Evolutionary conservation across 2,113 vertebrate genomes (phyloP), one percentile per base, ranked within the genome.

Genomic region (Puffinus mauretanicus): DNA sequence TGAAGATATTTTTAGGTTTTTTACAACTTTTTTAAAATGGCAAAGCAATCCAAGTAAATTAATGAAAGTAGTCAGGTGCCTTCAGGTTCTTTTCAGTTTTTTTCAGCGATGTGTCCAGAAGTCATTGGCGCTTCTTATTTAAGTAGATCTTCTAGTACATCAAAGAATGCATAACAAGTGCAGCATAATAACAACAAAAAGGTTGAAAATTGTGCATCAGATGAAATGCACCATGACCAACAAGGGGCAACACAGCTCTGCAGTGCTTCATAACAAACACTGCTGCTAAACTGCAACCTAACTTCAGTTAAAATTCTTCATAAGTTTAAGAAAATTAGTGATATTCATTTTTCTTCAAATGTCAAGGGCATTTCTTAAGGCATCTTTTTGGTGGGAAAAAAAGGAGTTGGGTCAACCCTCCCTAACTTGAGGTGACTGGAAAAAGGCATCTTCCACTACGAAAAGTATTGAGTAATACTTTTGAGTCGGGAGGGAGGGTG

Each of bases 1-100:
- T 88, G 82, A 95, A 88, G 91, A 75, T 96, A 96, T 93, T 94
- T 96, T 93, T 94, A 95, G 88, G 20, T 52, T 49, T 96, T 93
- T 93, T 86, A 79, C 88, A 88, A 89, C 62, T 90, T 93, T n/a
- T 77, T 89, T 82, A n/a, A 76, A 87, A 96, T 86, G 86, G 83
- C 87, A 91, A 89, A 95, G 86, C 66, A 93, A 77, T 90, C 77
- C 66, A 87, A 86, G 76, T 78, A 96, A 67, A 95, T 82, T 91
- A 88, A 95, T 86, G 24, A 78, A 94, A 94, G 66, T 15, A 91
- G 82, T 93, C 78, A 77, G 58, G 82, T 85, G 67, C 77, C 91
- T 83, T 90, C 42, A 26, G 42, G 54, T 61, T 81, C 77, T 62
- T 67, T 83, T 44, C 60, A 77, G 54, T 61, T 81, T 81, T 62